Evolutionary conservation across 2,113 vertebrate genomes (phyloP).

Genomic region (Poecile atricapillus): DNA sequence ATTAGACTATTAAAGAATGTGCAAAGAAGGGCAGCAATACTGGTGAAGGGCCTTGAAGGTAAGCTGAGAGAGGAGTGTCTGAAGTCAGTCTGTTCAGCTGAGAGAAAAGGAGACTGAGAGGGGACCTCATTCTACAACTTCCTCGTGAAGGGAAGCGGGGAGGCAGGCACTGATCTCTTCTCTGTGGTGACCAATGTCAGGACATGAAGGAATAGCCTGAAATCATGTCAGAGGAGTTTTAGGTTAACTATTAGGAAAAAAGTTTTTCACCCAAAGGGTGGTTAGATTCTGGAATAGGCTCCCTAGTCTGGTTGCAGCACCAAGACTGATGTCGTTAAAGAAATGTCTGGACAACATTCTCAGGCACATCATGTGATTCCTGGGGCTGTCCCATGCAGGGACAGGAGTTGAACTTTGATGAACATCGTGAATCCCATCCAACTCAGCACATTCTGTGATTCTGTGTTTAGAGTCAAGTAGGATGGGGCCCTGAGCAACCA

Average conservation of each 20-base stretch:
- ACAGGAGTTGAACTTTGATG: background rate
- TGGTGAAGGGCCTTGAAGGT: background rate
- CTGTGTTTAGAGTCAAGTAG: background rate
- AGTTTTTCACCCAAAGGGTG: background rate
- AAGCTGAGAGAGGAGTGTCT: rapidly evolving
- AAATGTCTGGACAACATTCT: background rate
- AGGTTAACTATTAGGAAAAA: background rate
- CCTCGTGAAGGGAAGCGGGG: rapidly evolving
- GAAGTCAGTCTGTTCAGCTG: background rate
- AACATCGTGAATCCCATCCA: background rate
- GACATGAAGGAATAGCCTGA: background rate
- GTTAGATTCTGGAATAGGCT: background rate
- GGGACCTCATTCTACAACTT: background rate
- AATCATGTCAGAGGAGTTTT: background rate
- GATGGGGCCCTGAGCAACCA: background rate
- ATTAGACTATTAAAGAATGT: background rate
- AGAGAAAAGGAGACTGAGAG: background rate
- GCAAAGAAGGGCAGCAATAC: background rate
- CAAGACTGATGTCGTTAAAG: background rate
- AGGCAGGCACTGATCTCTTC: background rate
- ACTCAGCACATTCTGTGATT: background rate
- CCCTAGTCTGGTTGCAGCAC: background rate
- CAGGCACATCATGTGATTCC: background rate
- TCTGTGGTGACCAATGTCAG: background rate
- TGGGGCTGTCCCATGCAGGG: background rate